A percentile compares a stretch with the other conserved stretches of the same genome.
These are phyloP conservation scores for Grapholita molesta DNA, from an alignment of 1,140 invertebrate species.

Conservation along the genomic window DNA sequence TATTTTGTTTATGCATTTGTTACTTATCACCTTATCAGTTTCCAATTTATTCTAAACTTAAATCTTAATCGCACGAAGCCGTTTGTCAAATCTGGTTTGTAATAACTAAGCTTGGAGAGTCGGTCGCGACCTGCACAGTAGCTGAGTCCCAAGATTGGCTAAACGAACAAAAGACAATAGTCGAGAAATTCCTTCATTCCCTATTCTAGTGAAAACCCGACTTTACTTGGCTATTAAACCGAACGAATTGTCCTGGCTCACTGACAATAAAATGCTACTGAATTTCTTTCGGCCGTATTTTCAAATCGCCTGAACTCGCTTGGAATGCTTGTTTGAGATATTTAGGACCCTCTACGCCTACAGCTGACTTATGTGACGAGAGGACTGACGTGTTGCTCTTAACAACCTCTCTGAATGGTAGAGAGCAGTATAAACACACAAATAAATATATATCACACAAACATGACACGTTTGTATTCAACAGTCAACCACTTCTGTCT, in stretches of 20 bases:
- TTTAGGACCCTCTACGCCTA: slow-evolving; percentile 31
- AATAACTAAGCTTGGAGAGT: neutral
- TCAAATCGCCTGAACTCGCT: slow-evolving; percentile 35
- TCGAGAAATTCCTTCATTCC: slow-evolving; percentile 12
- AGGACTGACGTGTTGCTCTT: neutral
- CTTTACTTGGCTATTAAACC: slow-evolving; percentile 44
- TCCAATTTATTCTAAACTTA: neutral
- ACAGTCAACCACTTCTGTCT: too few relatives aligned
- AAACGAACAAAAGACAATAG: slow-evolving; percentile 12
- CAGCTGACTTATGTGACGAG: slow-evolving; percentile 34
- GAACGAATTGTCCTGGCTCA: slow-evolving; percentile 30
- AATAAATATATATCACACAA: too few relatives aligned
- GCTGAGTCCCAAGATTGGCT: neutral
- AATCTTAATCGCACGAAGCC: neutral
- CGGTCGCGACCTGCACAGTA: neutral
- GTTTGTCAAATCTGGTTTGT: neutral
- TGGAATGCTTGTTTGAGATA: slow-evolving; percentile 50
- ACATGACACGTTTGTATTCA: too few relatives aligned
- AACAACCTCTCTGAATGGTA: neutral
- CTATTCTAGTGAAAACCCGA: slow-evolving; percentile 19
- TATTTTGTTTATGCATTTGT: too few relatives aligned
- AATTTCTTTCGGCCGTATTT: slow-evolving; percentile 41
- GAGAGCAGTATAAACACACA: neutral
- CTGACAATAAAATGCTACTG: slow-evolving; percentile 39
- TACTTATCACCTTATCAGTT: too few relatives aligned